Conservation (phyloP, 2,797 vertebrate species). For the Cygnus olor region DNA sequence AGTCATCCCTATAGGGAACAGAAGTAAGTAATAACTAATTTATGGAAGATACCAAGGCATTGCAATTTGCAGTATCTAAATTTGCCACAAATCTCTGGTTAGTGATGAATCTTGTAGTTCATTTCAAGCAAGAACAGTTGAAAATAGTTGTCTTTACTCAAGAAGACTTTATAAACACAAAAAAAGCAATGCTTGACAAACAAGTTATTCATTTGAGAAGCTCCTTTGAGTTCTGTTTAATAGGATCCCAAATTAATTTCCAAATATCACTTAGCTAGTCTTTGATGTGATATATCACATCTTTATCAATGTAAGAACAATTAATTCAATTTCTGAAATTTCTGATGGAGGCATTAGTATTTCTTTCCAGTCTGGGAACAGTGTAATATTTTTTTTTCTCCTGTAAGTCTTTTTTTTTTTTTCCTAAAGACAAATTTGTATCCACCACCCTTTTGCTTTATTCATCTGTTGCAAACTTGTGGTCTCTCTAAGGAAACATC, state of each 20-base stretch:
- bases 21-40: neutral
- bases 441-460: slow-evolving; percentile 22
- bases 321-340: slow-evolving; percentile 59
- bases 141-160: slow-evolving; percentile 36
- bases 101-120: neutral
- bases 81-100: neutral
- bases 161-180: slow-evolving; percentile 50
- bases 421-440: slow-evolving; percentile 56
- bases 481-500: slow-evolving; percentile 60
- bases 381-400: neutral
- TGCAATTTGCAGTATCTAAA: neutral
- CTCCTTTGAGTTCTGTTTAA: slow-evolving; percentile 52
- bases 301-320: slow-evolving; percentile 67
- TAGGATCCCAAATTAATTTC: slow-evolving; percentile 67
- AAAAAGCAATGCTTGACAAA: slow-evolving; percentile 40
- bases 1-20: neutral
- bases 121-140: slow-evolving; percentile 7
- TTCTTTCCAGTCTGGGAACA: slow-evolving; percentile 11
- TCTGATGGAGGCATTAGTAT: slow-evolving; percentile 31
- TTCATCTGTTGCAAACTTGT: slow-evolving; percentile 45
- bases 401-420: neutral
- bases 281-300: slow-evolving; percentile 66
- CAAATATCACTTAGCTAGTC: slow-evolving; percentile 50
- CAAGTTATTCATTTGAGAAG: slow-evolving; percentile 53
- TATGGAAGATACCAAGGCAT: neutral